phyloP scores from a whole-genome alignment of 2,797 vertebrate genomes.

The Pterois miles region DNA sequence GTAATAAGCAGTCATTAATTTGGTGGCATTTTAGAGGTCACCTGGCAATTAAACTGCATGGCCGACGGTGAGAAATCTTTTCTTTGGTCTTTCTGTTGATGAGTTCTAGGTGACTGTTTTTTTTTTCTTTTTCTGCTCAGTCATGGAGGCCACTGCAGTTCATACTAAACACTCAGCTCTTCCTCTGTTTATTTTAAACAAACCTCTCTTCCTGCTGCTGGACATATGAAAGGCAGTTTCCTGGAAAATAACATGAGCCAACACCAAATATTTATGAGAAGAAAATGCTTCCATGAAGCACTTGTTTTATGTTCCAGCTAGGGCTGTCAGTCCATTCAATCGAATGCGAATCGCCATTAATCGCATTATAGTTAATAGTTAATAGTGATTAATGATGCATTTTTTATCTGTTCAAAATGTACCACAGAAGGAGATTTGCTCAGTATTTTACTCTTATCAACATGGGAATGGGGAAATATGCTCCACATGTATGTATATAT shows the following conservation, averaged over 20 bases:
- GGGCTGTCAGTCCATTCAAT: no score
- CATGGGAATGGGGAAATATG: no score
- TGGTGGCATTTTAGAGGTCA: constrained; percentile 44
- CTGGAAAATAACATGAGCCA: not conserved
- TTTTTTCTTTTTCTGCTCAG: not conserved
- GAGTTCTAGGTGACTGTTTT: not conserved
- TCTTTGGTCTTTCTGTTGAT: constrained; percentile 18
- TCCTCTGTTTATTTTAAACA: constrained; percentile 24
- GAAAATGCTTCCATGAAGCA: not conserved
- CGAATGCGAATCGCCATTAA: no score
- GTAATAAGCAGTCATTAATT: constrained; percentile 47
- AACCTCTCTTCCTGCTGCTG: not conserved
- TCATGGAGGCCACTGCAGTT: not conserved
- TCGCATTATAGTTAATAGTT: no score
- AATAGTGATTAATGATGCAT: no score
- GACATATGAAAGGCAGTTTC: constrained; percentile 5
- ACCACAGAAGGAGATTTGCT: no score
- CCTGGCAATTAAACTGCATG: constrained; percentile 40
- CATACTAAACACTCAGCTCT: not conserved
- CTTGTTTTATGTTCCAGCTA: not conserved
- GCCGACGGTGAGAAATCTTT: constrained; percentile 9
- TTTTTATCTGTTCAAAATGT: no score
- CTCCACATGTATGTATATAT: no score
- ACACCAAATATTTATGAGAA: constrained; percentile 4
- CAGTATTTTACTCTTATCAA: no score